phyloP scores from a whole-genome alignment of 2,888 invertebrate species.

The Hylaea fasciaria region DNA sequence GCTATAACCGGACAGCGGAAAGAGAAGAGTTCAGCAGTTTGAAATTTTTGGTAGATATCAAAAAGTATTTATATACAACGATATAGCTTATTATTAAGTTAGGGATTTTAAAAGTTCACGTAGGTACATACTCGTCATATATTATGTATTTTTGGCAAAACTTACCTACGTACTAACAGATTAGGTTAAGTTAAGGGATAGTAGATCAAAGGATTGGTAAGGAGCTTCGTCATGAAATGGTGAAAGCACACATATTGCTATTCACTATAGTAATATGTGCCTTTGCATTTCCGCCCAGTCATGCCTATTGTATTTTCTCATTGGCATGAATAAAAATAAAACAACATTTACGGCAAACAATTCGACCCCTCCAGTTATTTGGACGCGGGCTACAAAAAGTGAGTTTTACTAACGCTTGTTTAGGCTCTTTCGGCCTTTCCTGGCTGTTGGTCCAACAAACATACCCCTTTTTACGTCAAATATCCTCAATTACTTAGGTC shows the following conservation, averaged over 20 bases:
- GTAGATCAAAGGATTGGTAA: too few relatives aligned
- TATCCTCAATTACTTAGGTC: constrained; percentile 44
- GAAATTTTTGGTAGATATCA: too few relatives aligned
- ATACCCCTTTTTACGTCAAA: constrained; percentile 45
- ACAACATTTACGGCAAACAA: constrained; percentile 30
- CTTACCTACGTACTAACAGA: too few relatives aligned
- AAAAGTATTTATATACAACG: too few relatives aligned
- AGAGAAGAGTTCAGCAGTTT: too few relatives aligned
- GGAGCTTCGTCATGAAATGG: too few relatives aligned
- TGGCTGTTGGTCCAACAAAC: constrained; percentile 38
- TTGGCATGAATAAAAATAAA: constrained; percentile 33
- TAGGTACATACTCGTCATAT: too few relatives aligned
- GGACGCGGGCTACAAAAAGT: constrained; percentile 39
- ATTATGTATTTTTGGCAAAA: too few relatives aligned
- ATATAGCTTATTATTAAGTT: too few relatives aligned
- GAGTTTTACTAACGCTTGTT: constrained; percentile 36
- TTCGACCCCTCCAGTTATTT: constrained; percentile 34
- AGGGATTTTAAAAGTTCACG: too few relatives aligned
- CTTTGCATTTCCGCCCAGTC: neutral
- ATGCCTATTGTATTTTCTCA: constrained; percentile 18
- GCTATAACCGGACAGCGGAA: too few relatives aligned
- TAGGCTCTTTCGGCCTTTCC: constrained; percentile 25
- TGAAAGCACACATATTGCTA: neutral
- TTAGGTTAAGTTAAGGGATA: too few relatives aligned
- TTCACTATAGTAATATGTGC: neutral